Percentiles rank a stretch among this genome's conserved stretches.
phyloP scores from a whole-genome alignment of 2,888 invertebrate species.

The Metopia argyrocephala region DNA sequence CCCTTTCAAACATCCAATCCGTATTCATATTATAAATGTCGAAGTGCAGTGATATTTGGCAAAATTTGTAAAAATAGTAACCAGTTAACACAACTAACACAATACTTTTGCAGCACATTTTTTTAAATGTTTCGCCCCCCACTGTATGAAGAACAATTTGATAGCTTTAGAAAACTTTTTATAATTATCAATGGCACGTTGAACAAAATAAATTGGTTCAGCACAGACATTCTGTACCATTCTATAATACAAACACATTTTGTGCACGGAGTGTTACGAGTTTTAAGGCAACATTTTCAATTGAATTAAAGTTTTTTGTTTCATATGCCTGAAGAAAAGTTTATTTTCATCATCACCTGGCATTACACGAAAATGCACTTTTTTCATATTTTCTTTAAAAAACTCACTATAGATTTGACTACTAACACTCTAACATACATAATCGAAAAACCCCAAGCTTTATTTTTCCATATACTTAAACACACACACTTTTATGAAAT shows the following conservation, averaged over 20 bases:
- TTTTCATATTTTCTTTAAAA: background rate
- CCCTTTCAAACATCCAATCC: no score
- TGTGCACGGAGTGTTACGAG: constrained; percentile 19
- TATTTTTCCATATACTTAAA: background rate
- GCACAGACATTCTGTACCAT: background rate
- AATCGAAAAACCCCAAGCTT: background rate
- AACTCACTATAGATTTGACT: background rate
- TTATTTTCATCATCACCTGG: constrained; percentile 49
- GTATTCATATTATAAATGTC: no score
- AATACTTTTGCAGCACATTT: no score
- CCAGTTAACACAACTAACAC: no score
- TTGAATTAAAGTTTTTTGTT: constrained; percentile 54
- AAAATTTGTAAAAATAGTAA: no score
- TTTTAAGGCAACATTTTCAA: constrained; percentile 43
- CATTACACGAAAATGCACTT: constrained; percentile 41
- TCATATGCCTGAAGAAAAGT: constrained; percentile 26
- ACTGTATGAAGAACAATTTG: no score
- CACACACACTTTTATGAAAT: background rate
- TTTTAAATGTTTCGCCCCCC: no score
- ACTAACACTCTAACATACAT: background rate
- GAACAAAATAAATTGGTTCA: background rate
- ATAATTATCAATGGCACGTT: background rate
- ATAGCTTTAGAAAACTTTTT: no score
- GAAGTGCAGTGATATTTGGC: no score
- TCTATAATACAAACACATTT: background rate